These are phyloP conservation scores for Spinibarbus caldwelli DNA, from an alignment of 2,797 vertebrate genomes.

Conservation along the genomic window DNA sequence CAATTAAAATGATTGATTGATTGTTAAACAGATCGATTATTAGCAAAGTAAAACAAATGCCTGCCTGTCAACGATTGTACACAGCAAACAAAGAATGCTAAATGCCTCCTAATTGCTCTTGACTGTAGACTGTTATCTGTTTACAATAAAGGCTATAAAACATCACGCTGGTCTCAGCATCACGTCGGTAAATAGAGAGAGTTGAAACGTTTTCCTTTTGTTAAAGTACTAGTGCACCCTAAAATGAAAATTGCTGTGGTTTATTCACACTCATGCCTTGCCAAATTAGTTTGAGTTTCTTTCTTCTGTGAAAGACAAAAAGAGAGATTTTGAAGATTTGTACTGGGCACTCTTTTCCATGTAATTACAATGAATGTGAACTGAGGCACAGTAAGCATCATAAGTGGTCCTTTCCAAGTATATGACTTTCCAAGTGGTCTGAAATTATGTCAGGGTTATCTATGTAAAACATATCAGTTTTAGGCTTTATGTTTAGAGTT, in stretches of 20 bases:
- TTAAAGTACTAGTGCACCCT: not conserved
- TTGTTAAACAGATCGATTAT: conserved; percentile 63
- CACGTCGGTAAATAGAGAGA: not conserved
- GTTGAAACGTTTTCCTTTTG: not conserved
- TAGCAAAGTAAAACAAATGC: conserved; percentile 65
- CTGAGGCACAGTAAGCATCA: no score
- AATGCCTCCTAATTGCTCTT: conserved; percentile 59
- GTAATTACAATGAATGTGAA: no score
- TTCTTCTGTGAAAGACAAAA: no score
- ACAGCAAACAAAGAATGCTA: conserved; percentile 60
- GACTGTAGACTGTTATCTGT: conserved; percentile 49
- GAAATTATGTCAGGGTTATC: not conserved
- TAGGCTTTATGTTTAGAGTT: not conserved
- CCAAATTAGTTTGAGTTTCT: no score
- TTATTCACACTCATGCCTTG: no score
- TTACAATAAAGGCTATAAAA: conserved; percentile 50
- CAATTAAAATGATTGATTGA: conserved; percentile 67
- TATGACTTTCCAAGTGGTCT: not conserved
- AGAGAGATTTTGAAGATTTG: no score
- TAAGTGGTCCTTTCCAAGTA: no score
- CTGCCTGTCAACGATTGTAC: conserved; percentile 51
- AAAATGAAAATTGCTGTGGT: not conserved
- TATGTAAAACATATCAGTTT: not conserved
- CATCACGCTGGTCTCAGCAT: conserved; percentile 22
- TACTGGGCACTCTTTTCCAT: no score